Conservation (phyloP, 2,113 vertebrate species). For the Archocentrus centrarchus region DNA sequence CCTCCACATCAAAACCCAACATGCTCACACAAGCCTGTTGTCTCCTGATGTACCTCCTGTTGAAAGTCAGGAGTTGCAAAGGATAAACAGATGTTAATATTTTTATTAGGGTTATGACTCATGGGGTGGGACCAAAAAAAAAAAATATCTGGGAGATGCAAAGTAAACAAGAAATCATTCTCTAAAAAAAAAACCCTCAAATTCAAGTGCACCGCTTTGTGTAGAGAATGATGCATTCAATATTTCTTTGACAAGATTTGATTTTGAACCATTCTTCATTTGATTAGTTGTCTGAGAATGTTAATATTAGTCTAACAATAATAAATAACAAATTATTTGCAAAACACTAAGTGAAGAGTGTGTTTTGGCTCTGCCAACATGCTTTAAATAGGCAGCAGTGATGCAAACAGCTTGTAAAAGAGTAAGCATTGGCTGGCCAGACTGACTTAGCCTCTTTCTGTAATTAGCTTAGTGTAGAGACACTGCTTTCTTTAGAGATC, state of each 20-base stretch:
- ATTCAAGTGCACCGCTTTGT: background rate
- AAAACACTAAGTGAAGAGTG: background rate
- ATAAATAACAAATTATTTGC: background rate
- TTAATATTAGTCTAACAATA: background rate
- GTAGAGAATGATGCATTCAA: background rate
- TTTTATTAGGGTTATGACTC: conserved; percentile 45
- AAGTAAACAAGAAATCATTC: conserved; percentile 6
- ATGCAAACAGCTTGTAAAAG: conserved; percentile 12
- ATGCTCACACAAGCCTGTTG: conserved; percentile 27
- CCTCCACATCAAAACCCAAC: conserved; percentile 14
- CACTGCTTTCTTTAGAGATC: conserved; percentile 50
- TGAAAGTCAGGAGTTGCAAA: background rate
- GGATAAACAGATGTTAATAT: conserved; percentile 37
- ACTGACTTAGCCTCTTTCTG: conserved; percentile 51
- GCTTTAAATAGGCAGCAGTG: background rate
- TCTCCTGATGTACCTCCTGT: background rate
- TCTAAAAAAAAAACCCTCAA: background rate
- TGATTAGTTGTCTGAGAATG: background rate
- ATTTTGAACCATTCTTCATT: background rate
- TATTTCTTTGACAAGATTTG: background rate
- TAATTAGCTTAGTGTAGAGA: conserved; percentile 67
- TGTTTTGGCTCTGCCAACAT: background rate
- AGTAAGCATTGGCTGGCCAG: conserved; percentile 28
- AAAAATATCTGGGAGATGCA: conserved; percentile 1
- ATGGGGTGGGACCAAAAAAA: conserved; percentile 8